A percentile compares a stretch with the other conserved stretches of the same genome.
phyloP scores from a whole-genome alignment of 2,797 vertebrate species.

The Hoplostethus atlanticus region DNA sequence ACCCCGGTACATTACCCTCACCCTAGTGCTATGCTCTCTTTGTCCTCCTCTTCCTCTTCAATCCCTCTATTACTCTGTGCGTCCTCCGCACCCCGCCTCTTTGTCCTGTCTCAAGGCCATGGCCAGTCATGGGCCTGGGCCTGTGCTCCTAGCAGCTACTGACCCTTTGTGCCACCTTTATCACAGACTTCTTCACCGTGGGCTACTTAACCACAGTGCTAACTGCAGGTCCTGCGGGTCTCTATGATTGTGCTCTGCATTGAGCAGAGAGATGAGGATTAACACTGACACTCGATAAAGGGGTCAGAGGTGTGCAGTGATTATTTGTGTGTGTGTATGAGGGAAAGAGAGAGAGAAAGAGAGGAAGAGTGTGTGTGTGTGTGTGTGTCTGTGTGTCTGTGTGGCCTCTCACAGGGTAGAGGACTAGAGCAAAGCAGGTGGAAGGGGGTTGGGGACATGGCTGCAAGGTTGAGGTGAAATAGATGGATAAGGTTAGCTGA shows the following conservation, averaged over 20 bases:
- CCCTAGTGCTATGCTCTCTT: conserved; percentile 44
- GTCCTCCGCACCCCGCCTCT: conserved; percentile 57
- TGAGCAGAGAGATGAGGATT: conserved; percentile 86
- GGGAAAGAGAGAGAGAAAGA: conserved; percentile 45
- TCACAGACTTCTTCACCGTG: conserved; percentile 81
- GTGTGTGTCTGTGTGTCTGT: conserved; percentile 41
- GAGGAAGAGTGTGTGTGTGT: conserved; percentile 35
- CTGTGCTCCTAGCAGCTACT: conserved; percentile 73
- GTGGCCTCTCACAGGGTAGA: conserved; percentile 66
- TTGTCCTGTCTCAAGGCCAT: conserved; percentile 75
- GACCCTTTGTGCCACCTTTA: conserved; percentile 84
- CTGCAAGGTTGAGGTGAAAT: conserved; percentile 87
- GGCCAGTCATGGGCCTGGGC: conserved; percentile 59
- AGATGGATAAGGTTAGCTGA: conserved; percentile 90
- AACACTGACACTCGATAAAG: conserved; percentile 87
- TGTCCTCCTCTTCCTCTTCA: conserved; percentile 70
- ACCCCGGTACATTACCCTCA: conserved; percentile 57
- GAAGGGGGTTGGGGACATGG: conserved; percentile 77
- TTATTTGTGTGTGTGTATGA: conserved; percentile 79
- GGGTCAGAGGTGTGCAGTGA: conserved; percentile 85
- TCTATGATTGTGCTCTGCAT: conserved; percentile 84
- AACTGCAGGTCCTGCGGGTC: conserved; percentile 83
- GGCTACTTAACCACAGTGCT: conserved; percentile 83
- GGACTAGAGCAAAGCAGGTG: conserved; percentile 71
- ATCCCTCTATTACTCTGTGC: conserved; percentile 42